Conservation (phyloP, 2,113 vertebrate species). For the Hypomesus transpacificus region DNA sequence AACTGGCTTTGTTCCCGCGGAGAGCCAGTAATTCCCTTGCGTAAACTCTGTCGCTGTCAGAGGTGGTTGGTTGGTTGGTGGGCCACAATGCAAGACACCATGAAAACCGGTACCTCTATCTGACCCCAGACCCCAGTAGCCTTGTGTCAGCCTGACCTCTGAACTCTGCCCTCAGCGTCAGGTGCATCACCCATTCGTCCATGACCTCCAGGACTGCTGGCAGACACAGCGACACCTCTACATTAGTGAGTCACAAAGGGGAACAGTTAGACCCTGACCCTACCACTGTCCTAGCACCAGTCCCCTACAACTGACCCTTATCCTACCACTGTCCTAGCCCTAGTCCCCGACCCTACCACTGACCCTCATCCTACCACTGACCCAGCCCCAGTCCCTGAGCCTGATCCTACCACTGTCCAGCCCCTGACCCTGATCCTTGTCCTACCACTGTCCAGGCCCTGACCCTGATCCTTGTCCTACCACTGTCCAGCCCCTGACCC, state of each 20-base stretch:
- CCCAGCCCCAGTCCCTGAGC: neutral
- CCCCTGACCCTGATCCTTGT: neutral
- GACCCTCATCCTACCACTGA: neutral
- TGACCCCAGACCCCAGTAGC: slow-evolving; percentile 21
- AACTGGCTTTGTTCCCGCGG: too few species aligned
- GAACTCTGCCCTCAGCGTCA: slow-evolving; percentile 82
- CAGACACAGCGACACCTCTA: slow-evolving; percentile 92
- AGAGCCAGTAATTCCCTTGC: neutral
- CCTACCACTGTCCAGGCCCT: neutral
- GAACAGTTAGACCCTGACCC: slow-evolving; percentile 1
- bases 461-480: neutral
- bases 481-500: neutral
- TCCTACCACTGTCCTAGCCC: neutral
- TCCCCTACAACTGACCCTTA: too few species aligned
- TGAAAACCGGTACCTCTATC: neutral
- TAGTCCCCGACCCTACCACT: neutral
- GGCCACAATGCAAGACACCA: neutral
- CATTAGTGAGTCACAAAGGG: slow-evolving; percentile 87
- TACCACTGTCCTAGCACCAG: too few species aligned
- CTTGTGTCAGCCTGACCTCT: slow-evolving; percentile 50
- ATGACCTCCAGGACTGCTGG: slow-evolving; percentile 91
- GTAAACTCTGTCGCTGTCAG: neutral
- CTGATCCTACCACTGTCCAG: neutral
- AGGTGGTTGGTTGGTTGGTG: neutral
- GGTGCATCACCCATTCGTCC: slow-evolving; percentile 88